These are phyloP conservation scores for Phaedon cochleariae DNA, from an alignment of 2,888 invertebrate genomes.

Conservation along the genomic window DNA sequence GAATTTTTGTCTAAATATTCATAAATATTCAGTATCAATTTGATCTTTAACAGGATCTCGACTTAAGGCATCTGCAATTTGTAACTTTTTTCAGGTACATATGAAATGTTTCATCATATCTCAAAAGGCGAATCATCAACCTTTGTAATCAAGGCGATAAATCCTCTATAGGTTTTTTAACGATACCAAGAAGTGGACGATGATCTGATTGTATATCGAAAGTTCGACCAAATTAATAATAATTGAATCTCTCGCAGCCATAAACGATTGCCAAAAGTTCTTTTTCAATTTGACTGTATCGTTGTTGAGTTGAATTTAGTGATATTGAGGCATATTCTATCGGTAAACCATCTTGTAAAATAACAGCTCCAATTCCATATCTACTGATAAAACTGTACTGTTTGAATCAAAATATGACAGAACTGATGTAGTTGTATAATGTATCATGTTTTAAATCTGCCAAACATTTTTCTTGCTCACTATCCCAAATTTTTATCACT, in stretches of 20 bases:
- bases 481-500: neutral
- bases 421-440: neutral
- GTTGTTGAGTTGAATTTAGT: too few species aligned
- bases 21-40: constrained; percentile 1
- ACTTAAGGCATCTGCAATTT: neutral
- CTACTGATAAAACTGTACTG: neutral
- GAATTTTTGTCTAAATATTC: neutral
- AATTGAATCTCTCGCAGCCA: constrained; percentile 3
- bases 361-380: too few species aligned
- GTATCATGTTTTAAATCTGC: neutral
- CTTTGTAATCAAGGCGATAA: neutral
- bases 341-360: too few species aligned
- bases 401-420: neutral
- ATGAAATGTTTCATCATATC: neutral
- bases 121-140: neutral
- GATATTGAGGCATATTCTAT: too few species aligned
- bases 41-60: neutral
- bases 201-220: constrained; percentile 1
- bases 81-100: neutral
- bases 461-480: too few species aligned
- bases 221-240: neutral
- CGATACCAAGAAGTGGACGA: neutral
- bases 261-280: neutral
- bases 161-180: neutral
- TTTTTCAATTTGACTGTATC: neutral